Base-by-base conservation (phyloP, 2,113 vertebrate genomes). In the Rhagologus leucostigma region DNA sequence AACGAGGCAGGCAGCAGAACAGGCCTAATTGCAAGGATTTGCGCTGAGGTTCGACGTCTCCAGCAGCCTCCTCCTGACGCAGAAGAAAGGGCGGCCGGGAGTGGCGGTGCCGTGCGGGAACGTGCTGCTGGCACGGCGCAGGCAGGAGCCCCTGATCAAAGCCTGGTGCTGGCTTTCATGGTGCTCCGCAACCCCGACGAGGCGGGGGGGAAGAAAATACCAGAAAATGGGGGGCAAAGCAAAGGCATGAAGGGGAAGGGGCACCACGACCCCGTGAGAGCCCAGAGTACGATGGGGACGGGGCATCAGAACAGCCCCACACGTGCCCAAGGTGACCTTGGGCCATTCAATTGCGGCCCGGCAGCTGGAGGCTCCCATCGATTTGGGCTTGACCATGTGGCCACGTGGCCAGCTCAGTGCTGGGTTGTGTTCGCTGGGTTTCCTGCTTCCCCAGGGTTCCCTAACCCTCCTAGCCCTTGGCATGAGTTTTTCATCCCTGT, bases 191-290 rank as follows among this genome's bases (percentile, higher is more conserved):
- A 5, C 20, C 69, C 41, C 1, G 0, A 11, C 0, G 0, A 63
- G 60, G 27, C 23, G 2, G 23, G 1, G 46, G 30, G 26, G 10
- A 6, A 18, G 57, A 65, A 46, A 81, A 60, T 3, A 0, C 13
- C 50, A 32, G 74, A 37, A 52, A 74, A 81, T 0, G 3, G 11
- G 8, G 49, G 11, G 7, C 3, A 47, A 70, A 47, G 39, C 24
- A 32, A 52, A 62, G 39, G 24, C 3, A 11, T 0, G n/a, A 23
- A 30, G 8, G 7, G 29, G 26, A 87, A 63, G 29, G 60, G 44
- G 44, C 32, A 20, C 3, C 0, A 0, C 0, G 2, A 12, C 8
- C 3, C 44, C 0, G 0, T 4, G 4, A 17, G 37, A 75, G 16
- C 32, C 29, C 2, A 0, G 53, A 57, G 2, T 19, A 18, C 0